phyloP scores from a whole-genome alignment of 2,797 vertebrate species.

The Schizopygopsis malacanthus region DNA sequence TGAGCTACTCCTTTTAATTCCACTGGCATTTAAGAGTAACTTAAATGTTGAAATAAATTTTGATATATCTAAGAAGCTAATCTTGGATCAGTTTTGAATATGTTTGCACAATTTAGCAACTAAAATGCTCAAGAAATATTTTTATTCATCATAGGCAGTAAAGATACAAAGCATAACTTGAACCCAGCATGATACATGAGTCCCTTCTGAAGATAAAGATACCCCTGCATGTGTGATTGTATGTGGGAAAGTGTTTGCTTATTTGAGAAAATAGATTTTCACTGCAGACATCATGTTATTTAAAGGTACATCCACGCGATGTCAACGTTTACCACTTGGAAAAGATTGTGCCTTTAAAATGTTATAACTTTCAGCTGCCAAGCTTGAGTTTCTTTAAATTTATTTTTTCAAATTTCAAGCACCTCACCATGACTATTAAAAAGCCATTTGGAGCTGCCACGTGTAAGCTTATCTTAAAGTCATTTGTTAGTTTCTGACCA shows the following conservation, averaged over 20 bases:
- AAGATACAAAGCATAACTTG: not conserved
- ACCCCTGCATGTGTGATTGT: not conserved
- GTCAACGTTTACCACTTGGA: not conserved
- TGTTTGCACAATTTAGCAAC: not conserved
- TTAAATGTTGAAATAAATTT: not conserved
- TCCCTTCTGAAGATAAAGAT: constrained; percentile 27
- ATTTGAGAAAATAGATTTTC: not conserved
- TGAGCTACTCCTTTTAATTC: not conserved
- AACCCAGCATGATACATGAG: constrained; percentile 41
- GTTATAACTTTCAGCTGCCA: not conserved
- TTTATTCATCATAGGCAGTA: not conserved
- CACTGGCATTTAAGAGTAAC: not conserved
- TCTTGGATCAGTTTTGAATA: not conserved
- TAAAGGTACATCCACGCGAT: constrained; percentile 37
- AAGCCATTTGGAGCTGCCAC: not conserved
- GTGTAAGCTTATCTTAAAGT: not conserved
- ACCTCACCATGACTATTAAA: not conserved
- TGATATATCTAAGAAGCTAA: not conserved
- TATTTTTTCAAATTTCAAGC: not conserved
- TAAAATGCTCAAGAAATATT: not conserved
- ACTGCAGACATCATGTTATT: constrained; percentile 13
- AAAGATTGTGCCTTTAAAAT: constrained; percentile 54
- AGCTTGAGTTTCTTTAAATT: not conserved
- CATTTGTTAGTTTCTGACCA: not conserved
- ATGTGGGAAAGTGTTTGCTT: not conserved